Percentiles rank a stretch among this genome's conserved stretches.
These are phyloP conservation scores for Calosoma granatense DNA, from an alignment of 1,140 invertebrate genomes.

Conservation along the genomic window DNA sequence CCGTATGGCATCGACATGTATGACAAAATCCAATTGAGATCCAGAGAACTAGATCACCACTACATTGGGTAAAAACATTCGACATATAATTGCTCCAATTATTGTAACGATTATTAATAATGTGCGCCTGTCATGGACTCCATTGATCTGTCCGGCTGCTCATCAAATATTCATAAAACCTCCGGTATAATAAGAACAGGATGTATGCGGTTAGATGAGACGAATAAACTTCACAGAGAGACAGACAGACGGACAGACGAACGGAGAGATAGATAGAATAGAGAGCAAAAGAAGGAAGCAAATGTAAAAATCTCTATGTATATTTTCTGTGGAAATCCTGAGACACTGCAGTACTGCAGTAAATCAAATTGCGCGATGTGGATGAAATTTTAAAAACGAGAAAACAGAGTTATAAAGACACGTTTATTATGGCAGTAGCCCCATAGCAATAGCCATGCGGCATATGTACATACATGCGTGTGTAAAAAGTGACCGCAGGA, in stretches of 20 bases:
- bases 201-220: neutral
- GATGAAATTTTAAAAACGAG: neutral
- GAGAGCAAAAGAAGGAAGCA: too few species aligned
- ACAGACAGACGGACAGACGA: too few species aligned
- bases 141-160: neutral
- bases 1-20: neutral
- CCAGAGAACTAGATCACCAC: neutral
- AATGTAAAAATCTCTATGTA: too few species aligned
- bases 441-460: too few species aligned
- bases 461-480: too few species aligned
- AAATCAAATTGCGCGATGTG: neutral
- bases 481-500: neutral
- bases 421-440: too few species aligned
- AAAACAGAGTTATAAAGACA: too few species aligned
- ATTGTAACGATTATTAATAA: neutral
- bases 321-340: neutral
- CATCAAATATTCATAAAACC: constrained; percentile 6
- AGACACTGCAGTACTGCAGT: neutral
- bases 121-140: neutral
- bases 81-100: neutral
- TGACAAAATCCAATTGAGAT: neutral
- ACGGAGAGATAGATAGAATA: too few species aligned
- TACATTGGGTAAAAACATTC: neutral
- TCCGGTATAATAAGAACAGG: neutral
- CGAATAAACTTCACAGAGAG: neutral